These are phyloP conservation scores for Enteromius argenteus DNA, from an alignment of 2,797 vertebrate species.

Conservation along the genomic window DNA sequence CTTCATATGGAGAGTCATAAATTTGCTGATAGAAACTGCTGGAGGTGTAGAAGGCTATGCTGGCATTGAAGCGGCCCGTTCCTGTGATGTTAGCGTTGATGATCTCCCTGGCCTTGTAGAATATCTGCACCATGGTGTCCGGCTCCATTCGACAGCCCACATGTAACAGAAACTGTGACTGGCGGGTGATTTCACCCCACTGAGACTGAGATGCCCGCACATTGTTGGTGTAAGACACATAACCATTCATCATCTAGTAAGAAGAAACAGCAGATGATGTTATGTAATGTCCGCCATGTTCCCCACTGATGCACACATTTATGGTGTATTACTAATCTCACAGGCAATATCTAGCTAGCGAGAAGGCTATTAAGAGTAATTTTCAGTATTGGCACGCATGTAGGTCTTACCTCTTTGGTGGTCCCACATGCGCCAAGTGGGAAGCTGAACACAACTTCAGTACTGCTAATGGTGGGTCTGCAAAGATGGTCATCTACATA, in stretches of 20 bases:
- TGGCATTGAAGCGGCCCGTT: constrained; percentile 76
- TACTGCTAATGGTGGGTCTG: constrained; percentile 63
- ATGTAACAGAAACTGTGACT: constrained; percentile 70
- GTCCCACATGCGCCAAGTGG: constrained; percentile 85
- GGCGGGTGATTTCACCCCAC: constrained; percentile 74
- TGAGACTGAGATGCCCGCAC: constrained; percentile 67
- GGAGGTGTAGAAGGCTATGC: constrained; percentile 84
- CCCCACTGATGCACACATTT: background rate
- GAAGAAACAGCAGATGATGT: too few species aligned
- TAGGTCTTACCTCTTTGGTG: constrained; percentile 70
- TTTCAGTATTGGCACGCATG: background rate
- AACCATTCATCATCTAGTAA: constrained; percentile 53
- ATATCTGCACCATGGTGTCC: constrained; percentile 75
- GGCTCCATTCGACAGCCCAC: constrained; percentile 85
- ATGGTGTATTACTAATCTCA: background rate
- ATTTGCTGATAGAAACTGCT: constrained; percentile 78
- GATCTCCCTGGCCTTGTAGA: constrained; percentile 69
- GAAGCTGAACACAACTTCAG: constrained; percentile 82
- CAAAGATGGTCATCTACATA: constrained; percentile 75
- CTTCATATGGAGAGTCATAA: constrained; percentile 76
- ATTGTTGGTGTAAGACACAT: constrained; percentile 80
- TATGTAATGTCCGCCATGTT: too few species aligned
- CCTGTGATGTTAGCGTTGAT: constrained; percentile 70
- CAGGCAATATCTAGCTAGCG: background rate
- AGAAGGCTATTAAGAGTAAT: background rate